Base-by-base conservation (phyloP, 2,888 invertebrate genomes). In the Poecilobothrus nobilitatus region DNA sequence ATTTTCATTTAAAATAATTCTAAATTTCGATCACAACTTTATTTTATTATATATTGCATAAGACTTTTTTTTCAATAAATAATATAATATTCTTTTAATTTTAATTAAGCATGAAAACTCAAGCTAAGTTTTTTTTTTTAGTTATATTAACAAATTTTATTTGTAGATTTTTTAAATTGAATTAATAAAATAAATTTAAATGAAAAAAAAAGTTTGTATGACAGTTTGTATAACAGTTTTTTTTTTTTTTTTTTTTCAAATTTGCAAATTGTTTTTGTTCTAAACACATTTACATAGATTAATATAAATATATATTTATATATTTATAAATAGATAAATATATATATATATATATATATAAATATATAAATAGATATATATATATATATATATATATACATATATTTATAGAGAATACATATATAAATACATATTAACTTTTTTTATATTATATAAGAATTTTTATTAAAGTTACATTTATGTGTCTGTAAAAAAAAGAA, bases 191-290 rank as follows among this genome's bases (percentile, higher is more conserved):
- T 53, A 53, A 53, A 18, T 18, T n/a, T 53, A 53, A 18, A 53
- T 15, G 18, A 18, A 53, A 18, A 53, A 18, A 41, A 53, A 53
- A 53, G 53, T 53, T 53, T 53, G 53, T 53, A 53, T 53, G 15
- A 18, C 53, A 53, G 15, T 53, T 53, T 53, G 53, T 53, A 53
- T 53, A 53, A 53, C 53, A 53, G 15, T 18, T 53, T 53, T 53
- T 53, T 12, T 53, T 53, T 53, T 18, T 18, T 18, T 18, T 12
- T 41, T 41, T 12, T 41, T 41, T 41, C 7, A 41, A 41, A 53
- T 18, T 53, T 53, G 53, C 53, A 53, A 53, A n/a, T 53, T 53
- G 53, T 53, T 53, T 18, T 53, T 53, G 53, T 53, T 53, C 53
- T 53, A 53, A 53, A 53, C 15, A 53, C 53, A 18, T 53, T 12